Evolutionary conservation across 1,140 invertebrate genomes (phyloP).

Genomic region (Aphelenchoides avenae): DNA sequence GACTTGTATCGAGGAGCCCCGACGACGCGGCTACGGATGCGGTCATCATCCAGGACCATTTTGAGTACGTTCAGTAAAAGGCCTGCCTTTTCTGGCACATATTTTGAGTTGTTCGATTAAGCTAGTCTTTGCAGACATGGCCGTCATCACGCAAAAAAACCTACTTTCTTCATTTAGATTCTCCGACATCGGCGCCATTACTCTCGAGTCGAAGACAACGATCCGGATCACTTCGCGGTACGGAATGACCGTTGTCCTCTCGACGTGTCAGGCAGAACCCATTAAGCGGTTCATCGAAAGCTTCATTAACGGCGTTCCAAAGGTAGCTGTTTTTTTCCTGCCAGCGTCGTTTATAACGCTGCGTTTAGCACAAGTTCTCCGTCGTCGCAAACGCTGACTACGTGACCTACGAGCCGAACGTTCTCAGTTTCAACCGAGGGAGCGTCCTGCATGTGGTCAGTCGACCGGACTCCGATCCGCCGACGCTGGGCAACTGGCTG

Average conservation of each 20-base stretch:
- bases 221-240: no score
- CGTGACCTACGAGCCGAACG: constrained; percentile 24
- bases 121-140: no score
- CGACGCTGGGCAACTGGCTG: constrained; percentile 31
- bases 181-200: no score
- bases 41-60: constrained; percentile 32
- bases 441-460: constrained; percentile 27
- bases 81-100: no score
- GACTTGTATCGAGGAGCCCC: constrained; percentile 19
- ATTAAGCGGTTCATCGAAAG: constrained; percentile 26
- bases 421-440: constrained; percentile 30
- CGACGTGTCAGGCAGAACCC: constrained; percentile 23
- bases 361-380: constrained; percentile 27
- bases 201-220: no score
- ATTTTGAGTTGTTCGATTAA: background rate
- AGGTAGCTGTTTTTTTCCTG: constrained; percentile 22
- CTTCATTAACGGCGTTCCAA: constrained; percentile 18
- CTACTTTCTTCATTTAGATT: no score
- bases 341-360: no score
- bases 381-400: constrained; percentile 28
- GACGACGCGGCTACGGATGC: constrained; percentile 12
- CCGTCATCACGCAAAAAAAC: no score
- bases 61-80: no score
- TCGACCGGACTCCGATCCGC: constrained; percentile 18
- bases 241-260: no score